These are phyloP conservation scores for Hippocampus comes DNA, from an alignment of 2,113 vertebrate species.

Conservation along the genomic window DNA sequence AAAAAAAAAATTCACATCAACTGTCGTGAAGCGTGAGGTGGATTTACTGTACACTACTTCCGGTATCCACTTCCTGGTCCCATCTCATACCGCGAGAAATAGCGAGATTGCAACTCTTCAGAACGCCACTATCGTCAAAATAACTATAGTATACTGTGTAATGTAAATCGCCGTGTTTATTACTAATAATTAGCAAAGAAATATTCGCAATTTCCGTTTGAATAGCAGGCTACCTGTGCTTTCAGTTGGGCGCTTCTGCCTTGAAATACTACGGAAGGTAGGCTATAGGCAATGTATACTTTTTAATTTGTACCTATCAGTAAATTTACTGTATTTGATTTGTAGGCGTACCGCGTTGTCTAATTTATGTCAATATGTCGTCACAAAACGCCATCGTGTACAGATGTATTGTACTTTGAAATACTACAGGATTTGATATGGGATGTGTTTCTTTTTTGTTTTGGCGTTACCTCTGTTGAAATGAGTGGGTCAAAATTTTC, in stretches of 20 bases:
- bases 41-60: constrained; percentile 33
- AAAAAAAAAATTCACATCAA: not conserved
- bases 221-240: not conserved
- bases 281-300: not conserved
- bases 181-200: not conserved
- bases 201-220: not conserved
- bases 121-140: too few relatives aligned
- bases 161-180: not conserved
- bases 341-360: not conserved
- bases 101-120: not conserved
- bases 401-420: not conserved
- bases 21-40: constrained; percentile 32
- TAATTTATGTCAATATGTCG: not conserved
- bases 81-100: constrained; percentile 35
- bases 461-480: not conserved
- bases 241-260: not conserved
- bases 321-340: not conserved
- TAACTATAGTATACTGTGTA: not conserved
- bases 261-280: not conserved
- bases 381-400: not conserved
- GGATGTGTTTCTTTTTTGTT: not conserved
- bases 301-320: not conserved
- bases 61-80: constrained; percentile 59
- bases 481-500: not conserved
- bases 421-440: not conserved